Base-by-base conservation (phyloP, 1,140 invertebrate genomes). In the Argopecten irradians region DNA sequence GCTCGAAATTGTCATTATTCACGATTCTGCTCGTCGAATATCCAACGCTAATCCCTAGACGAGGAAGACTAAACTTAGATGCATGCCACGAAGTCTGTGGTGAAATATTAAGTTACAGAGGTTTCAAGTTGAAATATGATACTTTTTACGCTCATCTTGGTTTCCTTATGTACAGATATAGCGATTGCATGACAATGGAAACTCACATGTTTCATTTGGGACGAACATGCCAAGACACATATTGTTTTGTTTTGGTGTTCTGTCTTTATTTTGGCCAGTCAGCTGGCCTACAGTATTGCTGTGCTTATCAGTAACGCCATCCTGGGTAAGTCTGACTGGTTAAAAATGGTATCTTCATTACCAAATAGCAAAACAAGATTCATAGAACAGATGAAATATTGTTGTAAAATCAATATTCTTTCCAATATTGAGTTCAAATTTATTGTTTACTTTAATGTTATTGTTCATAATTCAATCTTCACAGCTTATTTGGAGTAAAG, bases 211-310 rank as follows among this genome's bases (percentile, higher is more conserved):
- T n/a, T n/a, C n/a, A n/a, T n/a, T n/a, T n/a, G n/a, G n/a, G 5
- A 28, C 55, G 28, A 28, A 71, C 55, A 71, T 71, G 55, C 55
- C 55, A 71, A 71, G 55, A 71, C 55, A 71, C 55, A 71, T 71
- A 5, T 28, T 71, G 55, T 71, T n/a, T 71, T 71, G 55, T n/a
- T 71, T 8, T 71, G 8, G 55, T 71, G 28, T 71, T 28, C n/a
- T 8, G 28, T 28, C 5, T 71, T 2, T 46, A 16, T 19, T 71
- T 71, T 28, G 5, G 28, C n/a, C 55, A 71, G n/a, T 71, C 55
- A 71, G 55, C 55, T 71, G 55, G 5, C 28, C 16, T 71, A 71
- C n/a, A n/a, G n/a, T n/a, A n/a, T 71, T 13, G 36, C 13, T 8
- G 43, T 46, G 11, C 11, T 46, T 46, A 1, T 46, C 43, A 46